Conservation (phyloP, 1,140 invertebrate species). For the Drosophila oshimai region DNA sequence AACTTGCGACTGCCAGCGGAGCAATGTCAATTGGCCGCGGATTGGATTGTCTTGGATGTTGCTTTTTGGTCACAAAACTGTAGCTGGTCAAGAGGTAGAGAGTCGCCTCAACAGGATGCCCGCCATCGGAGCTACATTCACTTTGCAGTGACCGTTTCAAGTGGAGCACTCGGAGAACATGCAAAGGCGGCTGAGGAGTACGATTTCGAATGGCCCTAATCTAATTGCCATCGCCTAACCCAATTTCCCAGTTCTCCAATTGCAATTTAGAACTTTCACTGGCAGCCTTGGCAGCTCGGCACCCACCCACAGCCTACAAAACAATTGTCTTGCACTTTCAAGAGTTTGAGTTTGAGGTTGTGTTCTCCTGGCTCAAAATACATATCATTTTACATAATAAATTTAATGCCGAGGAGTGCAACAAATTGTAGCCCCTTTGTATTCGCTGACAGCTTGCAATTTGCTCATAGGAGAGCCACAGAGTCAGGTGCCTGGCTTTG, state of each 20-base stretch:
- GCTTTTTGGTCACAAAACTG: slow-evolving; percentile 44
- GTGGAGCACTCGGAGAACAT: slow-evolving; percentile 1
- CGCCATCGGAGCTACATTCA: slow-evolving; percentile 40
- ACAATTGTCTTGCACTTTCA: slow-evolving; percentile 22
- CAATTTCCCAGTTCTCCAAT: slow-evolving; percentile 25
- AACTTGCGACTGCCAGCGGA: not conserved
- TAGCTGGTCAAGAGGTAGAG: slow-evolving; percentile 12
- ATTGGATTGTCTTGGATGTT: slow-evolving; percentile 25
- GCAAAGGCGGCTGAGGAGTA: slow-evolving; percentile 1
- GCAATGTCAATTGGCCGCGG: slow-evolving; percentile 35
- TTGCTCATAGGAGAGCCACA: not conserved
- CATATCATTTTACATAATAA: slow-evolving; percentile 50
- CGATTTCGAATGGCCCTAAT: slow-evolving; percentile 37
- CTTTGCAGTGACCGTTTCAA: slow-evolving; percentile 16
- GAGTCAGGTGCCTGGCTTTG: not conserved
- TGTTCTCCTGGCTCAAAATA: slow-evolving; percentile 25
- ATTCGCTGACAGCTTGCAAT: slow-evolving; percentile 20
- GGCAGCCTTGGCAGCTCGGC: slow-evolving; percentile 7
- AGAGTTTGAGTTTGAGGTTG: slow-evolving; percentile 4
- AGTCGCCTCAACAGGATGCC: slow-evolving; percentile 20
- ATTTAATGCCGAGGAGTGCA: slow-evolving; percentile 7
- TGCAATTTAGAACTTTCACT: slow-evolving; percentile 40
- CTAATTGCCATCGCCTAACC: slow-evolving; percentile 45
- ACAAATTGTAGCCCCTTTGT: slow-evolving; percentile 23
- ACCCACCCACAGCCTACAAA: not conserved